Evolutionary conservation across 1,140 invertebrate species (phyloP).

Genomic region (Aphidius gifuensis): DNA sequence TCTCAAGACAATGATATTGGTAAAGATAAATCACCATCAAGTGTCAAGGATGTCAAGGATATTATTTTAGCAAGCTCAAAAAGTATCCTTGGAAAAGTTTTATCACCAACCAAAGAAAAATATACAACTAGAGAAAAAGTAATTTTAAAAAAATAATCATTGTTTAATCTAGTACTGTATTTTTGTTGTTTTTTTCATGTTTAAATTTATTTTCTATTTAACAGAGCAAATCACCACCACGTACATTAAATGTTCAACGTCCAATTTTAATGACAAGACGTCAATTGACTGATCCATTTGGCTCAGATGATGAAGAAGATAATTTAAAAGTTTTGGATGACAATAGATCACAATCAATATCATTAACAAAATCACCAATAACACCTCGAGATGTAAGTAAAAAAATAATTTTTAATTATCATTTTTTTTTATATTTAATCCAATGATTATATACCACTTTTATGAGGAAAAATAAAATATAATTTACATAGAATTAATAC

Average conservation of each 20-base stretch:
- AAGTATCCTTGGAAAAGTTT: slow-evolving; percentile 73
- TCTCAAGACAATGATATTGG: slow-evolving; percentile 46
- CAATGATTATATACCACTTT: neutral
- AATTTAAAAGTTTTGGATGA: slow-evolving; percentile 51
- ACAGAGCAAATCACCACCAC: slow-evolving; percentile 54
- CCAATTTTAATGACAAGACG: slow-evolving; percentile 78
- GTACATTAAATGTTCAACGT: slow-evolving; percentile 49
- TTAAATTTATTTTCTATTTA: slow-evolving; percentile 9
- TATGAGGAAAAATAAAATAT: neutral
- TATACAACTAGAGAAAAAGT: slow-evolving; percentile 50
- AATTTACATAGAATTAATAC: too few species aligned
- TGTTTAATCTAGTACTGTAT: neutral
- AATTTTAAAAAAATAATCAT: slow-evolving; percentile 23
- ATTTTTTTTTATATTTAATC: slow-evolving; percentile 1
- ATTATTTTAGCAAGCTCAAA: slow-evolving; percentile 73
- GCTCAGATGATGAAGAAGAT: slow-evolving; percentile 86
- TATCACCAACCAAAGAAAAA: slow-evolving; percentile 74
- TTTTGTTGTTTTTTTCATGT: slow-evolving; percentile 16
- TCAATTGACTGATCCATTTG: slow-evolving; percentile 86
- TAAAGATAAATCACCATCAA: slow-evolving; percentile 53
- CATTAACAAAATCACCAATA: slow-evolving; percentile 46
- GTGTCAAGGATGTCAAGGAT: slow-evolving; percentile 71
- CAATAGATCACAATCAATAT: slow-evolving; percentile 47
- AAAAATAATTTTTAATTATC: slow-evolving; percentile 4
- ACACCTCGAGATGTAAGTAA: slow-evolving; percentile 50